Percentiles rank a stretch among this genome's conserved stretches.
phyloP scores from a whole-genome alignment of 2,888 invertebrate genomes.

The Pelosia muscerda region DNA sequence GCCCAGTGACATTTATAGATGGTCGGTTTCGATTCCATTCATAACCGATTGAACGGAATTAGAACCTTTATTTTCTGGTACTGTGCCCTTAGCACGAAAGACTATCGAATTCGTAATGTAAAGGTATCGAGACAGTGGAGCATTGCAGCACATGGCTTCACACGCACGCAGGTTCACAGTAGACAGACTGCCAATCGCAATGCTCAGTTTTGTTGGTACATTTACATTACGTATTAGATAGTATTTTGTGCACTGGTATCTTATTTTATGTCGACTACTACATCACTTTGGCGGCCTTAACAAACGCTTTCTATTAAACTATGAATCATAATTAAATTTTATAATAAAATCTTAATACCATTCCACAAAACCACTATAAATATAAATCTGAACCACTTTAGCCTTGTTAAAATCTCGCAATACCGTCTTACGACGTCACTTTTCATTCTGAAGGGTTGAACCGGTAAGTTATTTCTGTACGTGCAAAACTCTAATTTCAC shows the following conservation, averaged over 20 bases:
- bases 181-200: too few species aligned
- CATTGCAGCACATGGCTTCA: too few species aligned
- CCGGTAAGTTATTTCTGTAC: conserved; percentile 11
- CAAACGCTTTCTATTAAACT: conserved; percentile 14
- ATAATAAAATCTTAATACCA: conserved; percentile 38
- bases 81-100: too few species aligned
- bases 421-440: conserved; percentile 38
- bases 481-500: neutral
- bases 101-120: too few species aligned
- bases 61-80: too few species aligned
- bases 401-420: conserved; percentile 28
- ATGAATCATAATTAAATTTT: too few species aligned
- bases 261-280: neutral
- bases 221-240: too few species aligned
- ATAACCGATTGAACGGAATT: too few species aligned
- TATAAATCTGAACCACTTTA: conserved; percentile 52
- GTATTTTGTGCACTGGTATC: too few species aligned
- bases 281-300: neutral
- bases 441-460: conserved; percentile 40
- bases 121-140: too few species aligned
- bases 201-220: too few species aligned
- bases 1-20: neutral
- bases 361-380: conserved; percentile 44
- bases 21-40: neutral
- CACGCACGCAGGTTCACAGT: too few species aligned